Evolutionary conservation across 2,113 vertebrate species (phyloP), one percentile per base, ranked within the genome.

Genomic region (Cyanoramphus novaezelandiae): DNA sequence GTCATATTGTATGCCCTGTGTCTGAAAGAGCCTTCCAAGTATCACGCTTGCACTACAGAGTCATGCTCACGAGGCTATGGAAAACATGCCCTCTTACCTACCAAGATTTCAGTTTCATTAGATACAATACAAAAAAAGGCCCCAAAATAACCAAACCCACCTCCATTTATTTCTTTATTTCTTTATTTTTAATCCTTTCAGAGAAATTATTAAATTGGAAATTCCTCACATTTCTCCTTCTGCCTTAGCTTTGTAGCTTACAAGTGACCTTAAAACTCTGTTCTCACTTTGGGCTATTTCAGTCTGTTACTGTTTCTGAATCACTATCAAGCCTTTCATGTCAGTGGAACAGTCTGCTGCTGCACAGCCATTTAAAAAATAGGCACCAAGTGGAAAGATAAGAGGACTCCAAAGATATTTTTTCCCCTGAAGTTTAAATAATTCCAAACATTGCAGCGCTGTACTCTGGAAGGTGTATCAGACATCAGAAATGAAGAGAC

Each of bases 251-350:
- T 62, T 37, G n/a, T 35, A 35, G 57, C 57, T 90, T 88, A 67
- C 50, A 68, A 68, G 65, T 71, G 91, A 92, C 91, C 83, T 94
- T 90, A 95, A 92, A 92, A 86, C 60, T 59, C 44, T 77, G 37
- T 74, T 82, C 86, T 74, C 90, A 92, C 81, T 85, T 95, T 27
- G 25, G 63, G 70, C 83, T 96, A 92, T 95, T 92, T 96, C 92
- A 89, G 82, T 92, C 72, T 64, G 72, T 35, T 92, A 93, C 82
- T 79, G 68, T 95, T 88, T 86, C 80, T 94, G 82, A 90, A 93
- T 93, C 80, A 78, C 49, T 71, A 83, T 64, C 74, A 84, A 96
- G 75, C 46, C 44, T 91, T 71, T 49, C 12, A 25, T 13, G 47
- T 83, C 83, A 91, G 47, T 55, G 86, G 93, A 93, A 86, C 57